These are phyloP conservation scores for Brassicogethes aeneus DNA, from an alignment of 2,888 invertebrate genomes.

Conservation along the genomic window DNA sequence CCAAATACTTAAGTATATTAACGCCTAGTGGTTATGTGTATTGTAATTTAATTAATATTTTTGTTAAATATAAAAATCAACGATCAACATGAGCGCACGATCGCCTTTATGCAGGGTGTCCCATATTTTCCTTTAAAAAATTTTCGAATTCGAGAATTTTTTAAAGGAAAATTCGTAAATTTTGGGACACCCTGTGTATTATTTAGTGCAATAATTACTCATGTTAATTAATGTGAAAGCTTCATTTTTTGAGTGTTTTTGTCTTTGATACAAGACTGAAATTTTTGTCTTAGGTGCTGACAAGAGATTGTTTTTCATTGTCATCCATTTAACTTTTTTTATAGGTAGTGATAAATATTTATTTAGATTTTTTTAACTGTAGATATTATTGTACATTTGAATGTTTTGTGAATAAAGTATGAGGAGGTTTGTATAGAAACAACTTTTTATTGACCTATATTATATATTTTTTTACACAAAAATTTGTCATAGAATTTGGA, in stretches of 20 bases:
- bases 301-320: background rate
- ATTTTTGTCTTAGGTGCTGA: conserved; percentile 1
- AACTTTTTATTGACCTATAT: too few relatives aligned
- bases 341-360: conserved; percentile 9
- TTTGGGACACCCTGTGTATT: too few relatives aligned
- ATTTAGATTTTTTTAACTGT: conserved; percentile 17
- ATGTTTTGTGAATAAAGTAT: conserved; percentile 13
- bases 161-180: too few relatives aligned
- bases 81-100: too few relatives aligned
- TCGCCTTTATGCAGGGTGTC: too few relatives aligned
- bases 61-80: too few relatives aligned
- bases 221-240: background rate
- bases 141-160: too few relatives aligned
- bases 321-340: background rate
- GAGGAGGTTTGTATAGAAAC: too few relatives aligned
- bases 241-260: background rate
- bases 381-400: conserved; percentile 15
- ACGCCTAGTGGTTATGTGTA: too few relatives aligned
- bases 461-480: background rate
- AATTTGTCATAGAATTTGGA: too few relatives aligned
- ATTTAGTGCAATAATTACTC: background rate
- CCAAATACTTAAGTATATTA: background rate
- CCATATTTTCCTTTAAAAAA: too few relatives aligned
- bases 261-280: background rate
- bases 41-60: too few relatives aligned